Conservation (phyloP, 2,113 vertebrate species). For the Gymnorhina tibicen region DNA sequence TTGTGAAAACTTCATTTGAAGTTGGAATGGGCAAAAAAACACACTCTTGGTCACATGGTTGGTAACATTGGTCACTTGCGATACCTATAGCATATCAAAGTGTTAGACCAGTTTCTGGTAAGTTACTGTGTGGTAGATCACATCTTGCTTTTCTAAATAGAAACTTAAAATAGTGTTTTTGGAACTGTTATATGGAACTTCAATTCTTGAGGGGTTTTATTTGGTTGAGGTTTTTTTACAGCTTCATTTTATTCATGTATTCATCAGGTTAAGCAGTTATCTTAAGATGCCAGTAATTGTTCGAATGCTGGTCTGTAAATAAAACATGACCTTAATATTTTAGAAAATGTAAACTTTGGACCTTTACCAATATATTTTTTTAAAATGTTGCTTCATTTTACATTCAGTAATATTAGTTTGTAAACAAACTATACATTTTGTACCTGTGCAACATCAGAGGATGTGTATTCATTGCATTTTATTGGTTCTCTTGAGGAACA, state of each 20-base stretch:
- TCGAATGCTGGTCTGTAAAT: conserved; percentile 72
- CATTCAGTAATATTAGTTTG: conserved; percentile 55
- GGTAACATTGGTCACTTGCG: background rate
- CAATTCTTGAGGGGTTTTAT: background rate
- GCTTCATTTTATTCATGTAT: conserved; percentile 53
- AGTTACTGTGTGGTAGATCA: conserved; percentile 60
- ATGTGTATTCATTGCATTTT: conserved; percentile 64
- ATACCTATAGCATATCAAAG: conserved; percentile 46
- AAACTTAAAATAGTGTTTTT: conserved; percentile 49
- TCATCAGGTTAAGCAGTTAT: conserved; percentile 54
- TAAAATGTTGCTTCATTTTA: conserved; percentile 48
- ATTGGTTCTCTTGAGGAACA: conserved; percentile 65
- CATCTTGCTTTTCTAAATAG: conserved; percentile 62
- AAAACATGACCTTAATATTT: conserved; percentile 68
- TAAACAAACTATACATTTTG: conserved; percentile 63
- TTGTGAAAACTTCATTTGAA: conserved; percentile 62
- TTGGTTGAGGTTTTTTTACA: conserved; percentile 32
- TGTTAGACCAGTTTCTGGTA: conserved; percentile 65
- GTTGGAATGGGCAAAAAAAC: conserved; percentile 30
- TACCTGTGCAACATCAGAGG: conserved; percentile 58
- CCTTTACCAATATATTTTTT: conserved; percentile 59
- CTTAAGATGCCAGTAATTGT: conserved; percentile 66
- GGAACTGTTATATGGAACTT: conserved; percentile 38
- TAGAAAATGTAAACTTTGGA: conserved; percentile 69
- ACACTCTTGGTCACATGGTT: conserved; percentile 38